Conservation (phyloP, 2,113 vertebrate species). For the Progne subis region DNA sequence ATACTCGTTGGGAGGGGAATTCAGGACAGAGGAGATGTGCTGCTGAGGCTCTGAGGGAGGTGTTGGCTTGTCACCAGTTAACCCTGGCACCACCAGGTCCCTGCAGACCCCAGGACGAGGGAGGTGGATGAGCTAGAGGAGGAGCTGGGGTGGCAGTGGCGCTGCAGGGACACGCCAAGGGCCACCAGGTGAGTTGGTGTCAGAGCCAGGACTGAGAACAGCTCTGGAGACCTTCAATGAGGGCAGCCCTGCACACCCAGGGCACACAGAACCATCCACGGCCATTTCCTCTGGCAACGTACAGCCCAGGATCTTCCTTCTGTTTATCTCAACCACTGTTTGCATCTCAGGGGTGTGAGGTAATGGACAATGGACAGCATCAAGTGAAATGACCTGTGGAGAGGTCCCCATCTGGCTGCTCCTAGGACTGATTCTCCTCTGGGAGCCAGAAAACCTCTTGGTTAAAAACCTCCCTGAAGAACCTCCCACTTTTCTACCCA, state of each 20-base stretch:
- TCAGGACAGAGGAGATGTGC: accelerated
- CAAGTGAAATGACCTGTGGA: neutral
- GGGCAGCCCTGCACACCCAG: neutral
- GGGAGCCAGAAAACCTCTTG: neutral
- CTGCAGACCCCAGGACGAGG: accelerated
- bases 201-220: neutral
- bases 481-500: neutral
- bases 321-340: neutral
- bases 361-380: neutral
- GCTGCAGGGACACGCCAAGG: neutral
- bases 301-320: neutral
- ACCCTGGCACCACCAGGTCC: neutral
- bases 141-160: neutral
- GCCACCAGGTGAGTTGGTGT: neutral
- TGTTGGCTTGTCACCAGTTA: neutral
- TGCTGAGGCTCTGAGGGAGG: neutral
- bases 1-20: neutral
- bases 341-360: neutral
- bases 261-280: accelerated
- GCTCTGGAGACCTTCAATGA: neutral
- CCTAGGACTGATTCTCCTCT: neutral
- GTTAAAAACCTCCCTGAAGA: neutral
- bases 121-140: neutral
- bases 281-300: neutral
- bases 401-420: neutral